Evolutionary conservation across 2,888 invertebrate species (phyloP), one percentile per base, ranked within the genome.

Genomic region (Archips xylosteana): DNA sequence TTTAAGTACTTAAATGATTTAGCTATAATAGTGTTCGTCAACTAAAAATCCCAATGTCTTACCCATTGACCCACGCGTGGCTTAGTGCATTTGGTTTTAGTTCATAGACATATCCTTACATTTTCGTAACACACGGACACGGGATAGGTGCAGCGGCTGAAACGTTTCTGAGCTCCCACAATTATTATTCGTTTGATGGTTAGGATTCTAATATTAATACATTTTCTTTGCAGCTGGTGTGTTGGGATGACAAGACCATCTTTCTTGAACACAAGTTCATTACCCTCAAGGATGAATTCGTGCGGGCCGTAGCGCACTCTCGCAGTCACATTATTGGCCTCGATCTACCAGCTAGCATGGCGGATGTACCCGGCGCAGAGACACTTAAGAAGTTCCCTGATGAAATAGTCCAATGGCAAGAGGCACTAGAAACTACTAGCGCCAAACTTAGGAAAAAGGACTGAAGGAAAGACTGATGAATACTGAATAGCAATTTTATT

Each of bases 211-310:
- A 49, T n/a, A 8, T 42, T 61, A 42, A 12, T 42, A 32, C 4
- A 23, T 12, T 49, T 47, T 61, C 39, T 51, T 54, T 61, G 13
- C 69, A 69, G 69, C 23, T 69, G 45, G 5, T 69, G 5, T 61
- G 49, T 34, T 69, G 69, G 69, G 61, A 69, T 8, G 61, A 69
- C 23, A 60, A 69, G 69, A 69, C 39, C 5, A 69, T 69, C 36
- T 69, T 61, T 10, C 49, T 69, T n/a, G 69, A 69, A 9, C 69
- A 69, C 36, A 69, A 69, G 49, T 60, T 69, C 13, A 49, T 69
- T 23, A 69, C 69, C 0, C 13, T 42, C 39, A 69, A 69, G 32
- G 69, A 69, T 1, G 34, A 61, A 15, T 69, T 69, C 8, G 61
- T 69, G 3, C 49, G 69, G 39, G 61, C 69, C 12, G 23, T 69